A percentile compares a stretch with the other conserved stretches of the same genome.
phyloP scores from a whole-genome alignment of 2,888 invertebrate species.

The Nineta flava region DNA sequence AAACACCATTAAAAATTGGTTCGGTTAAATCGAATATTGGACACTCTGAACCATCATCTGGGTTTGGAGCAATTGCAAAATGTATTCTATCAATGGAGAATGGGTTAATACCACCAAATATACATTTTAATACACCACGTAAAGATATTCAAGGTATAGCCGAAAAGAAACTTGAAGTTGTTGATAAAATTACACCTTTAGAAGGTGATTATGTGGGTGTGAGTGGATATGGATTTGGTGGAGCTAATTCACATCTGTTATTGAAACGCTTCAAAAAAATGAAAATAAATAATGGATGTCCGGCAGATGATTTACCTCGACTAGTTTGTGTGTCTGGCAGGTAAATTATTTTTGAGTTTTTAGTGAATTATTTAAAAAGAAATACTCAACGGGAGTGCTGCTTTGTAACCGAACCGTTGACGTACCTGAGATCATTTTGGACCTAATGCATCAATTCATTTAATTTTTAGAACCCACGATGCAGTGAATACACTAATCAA shows the following conservation, averaged over 20 bases:
- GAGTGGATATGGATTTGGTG: conserved; percentile 12
- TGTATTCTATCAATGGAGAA: conserved; percentile 49
- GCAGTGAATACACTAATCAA: conserved; percentile 49
- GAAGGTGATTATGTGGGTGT: conserved; percentile 34
- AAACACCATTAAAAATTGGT: conserved; percentile 59
- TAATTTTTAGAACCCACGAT: conserved; percentile 45
- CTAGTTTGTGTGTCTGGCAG: not conserved
- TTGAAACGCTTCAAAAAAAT: conserved; percentile 9
- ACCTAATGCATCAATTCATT: too few species aligned
- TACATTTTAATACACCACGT: conserved; percentile 51
- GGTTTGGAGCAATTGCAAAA: conserved; percentile 62
- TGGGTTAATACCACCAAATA: conserved; percentile 61
- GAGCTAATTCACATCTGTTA: conserved; percentile 12
- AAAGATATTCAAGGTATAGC: conserved; percentile 38
- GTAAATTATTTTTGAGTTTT: not conserved
- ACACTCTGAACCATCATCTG: conserved; percentile 69
- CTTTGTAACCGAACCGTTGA: too few species aligned
- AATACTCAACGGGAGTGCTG: not conserved
- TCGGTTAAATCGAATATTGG: conserved; percentile 83
- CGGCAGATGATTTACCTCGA: conserved; percentile 1
- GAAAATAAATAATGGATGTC: conserved; percentile 4
- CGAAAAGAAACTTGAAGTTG: conserved; percentile 43
- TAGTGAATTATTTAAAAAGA: not conserved
- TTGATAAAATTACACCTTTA: conserved; percentile 48
- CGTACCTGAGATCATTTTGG: too few species aligned